Conservation (phyloP, 2,888 invertebrate species). For the Melanophora roralis region DNA sequence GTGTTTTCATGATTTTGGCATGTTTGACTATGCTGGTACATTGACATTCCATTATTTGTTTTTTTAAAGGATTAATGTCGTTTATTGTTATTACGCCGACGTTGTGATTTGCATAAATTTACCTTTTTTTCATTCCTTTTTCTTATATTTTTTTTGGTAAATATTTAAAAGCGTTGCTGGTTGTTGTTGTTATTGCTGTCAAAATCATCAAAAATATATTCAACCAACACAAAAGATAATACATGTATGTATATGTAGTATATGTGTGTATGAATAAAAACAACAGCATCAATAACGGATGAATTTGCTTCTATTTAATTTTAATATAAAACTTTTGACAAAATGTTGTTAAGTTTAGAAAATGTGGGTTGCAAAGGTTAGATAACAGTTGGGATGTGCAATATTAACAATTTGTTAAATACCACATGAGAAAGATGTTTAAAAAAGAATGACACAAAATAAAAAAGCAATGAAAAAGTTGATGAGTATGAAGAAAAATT, state of each 20-base stretch:
- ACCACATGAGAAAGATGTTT: neutral
- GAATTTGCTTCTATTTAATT: conserved; percentile 11
- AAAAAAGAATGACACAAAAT: neutral
- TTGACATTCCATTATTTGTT: conserved; percentile 58
- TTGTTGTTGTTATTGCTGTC: conserved; percentile 12
- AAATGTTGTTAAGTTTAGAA: neutral
- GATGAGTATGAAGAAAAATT: neutral
- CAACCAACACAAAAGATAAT: conserved; percentile 13
- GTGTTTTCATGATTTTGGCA: no score
- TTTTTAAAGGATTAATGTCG: conserved; percentile 65
- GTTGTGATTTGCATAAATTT: conserved; percentile 66
- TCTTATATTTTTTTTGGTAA: conserved; percentile 9
- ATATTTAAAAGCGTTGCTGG: neutral
- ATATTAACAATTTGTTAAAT: neutral
- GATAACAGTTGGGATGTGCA: neutral
- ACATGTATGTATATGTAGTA: neutral
- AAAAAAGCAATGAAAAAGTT: conserved; percentile 28
- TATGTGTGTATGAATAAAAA: neutral
- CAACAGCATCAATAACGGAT: neutral
- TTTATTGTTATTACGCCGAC: conserved; percentile 63
- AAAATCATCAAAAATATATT: conserved; percentile 6
- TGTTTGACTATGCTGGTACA: neutral
- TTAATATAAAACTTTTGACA: conserved; percentile 14
- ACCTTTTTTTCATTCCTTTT: conserved; percentile 17
- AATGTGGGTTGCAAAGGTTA: neutral